These are phyloP conservation scores for Oncorhynchus masou DNA, from an alignment of 2,113 vertebrate species.

Conservation along the genomic window DNA sequence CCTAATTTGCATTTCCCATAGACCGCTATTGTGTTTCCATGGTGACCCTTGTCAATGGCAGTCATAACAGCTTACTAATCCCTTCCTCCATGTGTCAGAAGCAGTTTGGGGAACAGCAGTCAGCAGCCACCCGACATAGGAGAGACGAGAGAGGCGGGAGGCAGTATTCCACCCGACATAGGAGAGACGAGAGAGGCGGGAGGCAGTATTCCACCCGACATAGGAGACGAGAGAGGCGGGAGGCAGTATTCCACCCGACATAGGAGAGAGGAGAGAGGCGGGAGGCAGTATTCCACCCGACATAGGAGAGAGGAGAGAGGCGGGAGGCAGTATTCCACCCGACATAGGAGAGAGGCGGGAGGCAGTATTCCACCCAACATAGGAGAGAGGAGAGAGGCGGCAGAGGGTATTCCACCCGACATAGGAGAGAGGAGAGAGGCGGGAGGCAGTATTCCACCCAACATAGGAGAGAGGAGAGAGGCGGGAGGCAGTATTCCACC, in stretches of 20 bases:
- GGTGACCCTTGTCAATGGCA: conserved; percentile 22
- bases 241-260: conserved; percentile 24
- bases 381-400: too few species aligned
- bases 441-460: too few species aligned
- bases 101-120: neutral
- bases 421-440: too few species aligned
- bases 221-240: neutral
- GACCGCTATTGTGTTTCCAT: conserved; percentile 48
- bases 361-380: too few species aligned
- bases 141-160: neutral
- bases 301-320: too few species aligned
- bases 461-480: too few species aligned
- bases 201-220: neutral
- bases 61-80: conserved; percentile 31
- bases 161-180: neutral
- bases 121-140: too few species aligned
- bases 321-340: too few species aligned
- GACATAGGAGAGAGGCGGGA: too few species aligned
- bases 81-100: conserved; percentile 1
- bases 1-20: conserved; percentile 28
- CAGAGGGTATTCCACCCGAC: too few species aligned
- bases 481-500: too few species aligned
- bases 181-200: neutral
- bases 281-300: conserved; percentile 3
- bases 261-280: neutral